These are phyloP conservation scores for Drosophila paramelanica DNA, from an alignment of 2,888 invertebrate species.

Conservation along the genomic window DNA sequence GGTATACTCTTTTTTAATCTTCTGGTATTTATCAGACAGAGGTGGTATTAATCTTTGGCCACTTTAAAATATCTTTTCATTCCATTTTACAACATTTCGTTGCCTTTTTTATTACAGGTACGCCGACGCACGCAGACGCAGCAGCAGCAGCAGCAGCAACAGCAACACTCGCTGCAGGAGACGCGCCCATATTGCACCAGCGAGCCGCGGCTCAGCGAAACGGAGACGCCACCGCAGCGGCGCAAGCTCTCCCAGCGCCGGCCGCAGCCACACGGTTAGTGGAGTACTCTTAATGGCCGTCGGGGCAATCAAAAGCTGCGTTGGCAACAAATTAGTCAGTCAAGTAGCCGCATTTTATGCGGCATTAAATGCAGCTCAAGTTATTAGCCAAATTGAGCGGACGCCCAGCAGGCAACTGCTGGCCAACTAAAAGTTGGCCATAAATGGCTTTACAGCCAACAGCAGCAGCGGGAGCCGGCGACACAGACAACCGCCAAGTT, in stretches of 20 bases:
- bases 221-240: slow-evolving; percentile 87
- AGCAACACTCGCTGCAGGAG: slow-evolving; percentile 83
- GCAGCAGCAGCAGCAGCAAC: slow-evolving; percentile 80
- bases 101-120: slow-evolving; percentile 70
- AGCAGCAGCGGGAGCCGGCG: slow-evolving; percentile 26
- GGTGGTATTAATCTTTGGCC: too few species aligned
- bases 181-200: slow-evolving; percentile 87
- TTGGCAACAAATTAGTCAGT: slow-evolving; percentile 69
- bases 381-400: slow-evolving; percentile 66
- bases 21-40: too few species aligned
- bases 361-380: slow-evolving; percentile 54
- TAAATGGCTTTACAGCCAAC: slow-evolving; percentile 41
- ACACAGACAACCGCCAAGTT: slow-evolving; percentile 18
- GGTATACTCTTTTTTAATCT: too few species aligned
- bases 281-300: slow-evolving; percentile 51
- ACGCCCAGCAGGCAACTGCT: slow-evolving; percentile 32
- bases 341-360: slow-evolving; percentile 61
- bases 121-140: slow-evolving; percentile 83
- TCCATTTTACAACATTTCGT: neutral
- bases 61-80: neutral
- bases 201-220: slow-evolving; percentile 88
- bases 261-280: slow-evolving; percentile 84
- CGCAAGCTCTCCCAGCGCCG: slow-evolving; percentile 84
- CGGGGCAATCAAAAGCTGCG: slow-evolving; percentile 51
- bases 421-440: slow-evolving; percentile 37